phyloP scores from a whole-genome alignment of 2,113 vertebrate species.

The Bos javanicus region DNA sequence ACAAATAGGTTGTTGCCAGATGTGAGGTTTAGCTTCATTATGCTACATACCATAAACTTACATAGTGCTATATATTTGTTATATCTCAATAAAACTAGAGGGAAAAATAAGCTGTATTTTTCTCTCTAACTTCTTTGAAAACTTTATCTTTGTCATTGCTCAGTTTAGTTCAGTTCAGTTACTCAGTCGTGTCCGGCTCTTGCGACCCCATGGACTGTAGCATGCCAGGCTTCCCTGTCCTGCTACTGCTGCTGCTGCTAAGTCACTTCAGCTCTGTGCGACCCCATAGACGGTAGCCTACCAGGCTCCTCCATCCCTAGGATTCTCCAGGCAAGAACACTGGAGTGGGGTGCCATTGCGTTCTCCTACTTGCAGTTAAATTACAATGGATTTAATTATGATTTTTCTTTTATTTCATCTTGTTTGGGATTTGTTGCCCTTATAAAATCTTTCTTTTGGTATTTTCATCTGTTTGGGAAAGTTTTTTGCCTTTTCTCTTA shows the following conservation, averaged over 20 bases:
- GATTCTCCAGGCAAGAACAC: too few relatives aligned
- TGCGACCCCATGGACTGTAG: not conserved
- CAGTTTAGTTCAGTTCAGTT: not conserved
- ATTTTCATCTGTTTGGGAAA: not conserved
- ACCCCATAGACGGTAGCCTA: too few relatives aligned
- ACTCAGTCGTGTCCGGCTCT: not conserved
- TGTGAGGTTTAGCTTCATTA: not conserved
- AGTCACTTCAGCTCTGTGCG: too few relatives aligned
- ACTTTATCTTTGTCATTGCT: not conserved
- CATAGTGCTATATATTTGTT: not conserved
- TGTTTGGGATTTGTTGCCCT: not conserved
- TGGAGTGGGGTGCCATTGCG: too few relatives aligned
- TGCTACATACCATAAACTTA: too few relatives aligned
- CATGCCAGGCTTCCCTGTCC: not conserved
- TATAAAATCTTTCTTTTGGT: not conserved
- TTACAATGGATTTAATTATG: not conserved
- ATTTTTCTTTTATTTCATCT: not conserved
- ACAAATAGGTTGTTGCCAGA: not conserved
- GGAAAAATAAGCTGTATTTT: not conserved
- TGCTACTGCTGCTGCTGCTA: too few relatives aligned
- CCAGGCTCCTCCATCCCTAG: too few relatives aligned
- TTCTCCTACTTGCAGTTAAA: not conserved
- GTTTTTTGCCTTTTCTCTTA: not conserved
- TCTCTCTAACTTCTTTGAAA: not conserved
- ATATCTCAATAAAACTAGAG: not conserved